phyloP scores from a whole-genome alignment of 1,140 invertebrate genomes.

The Drosophila insularis region DNA sequence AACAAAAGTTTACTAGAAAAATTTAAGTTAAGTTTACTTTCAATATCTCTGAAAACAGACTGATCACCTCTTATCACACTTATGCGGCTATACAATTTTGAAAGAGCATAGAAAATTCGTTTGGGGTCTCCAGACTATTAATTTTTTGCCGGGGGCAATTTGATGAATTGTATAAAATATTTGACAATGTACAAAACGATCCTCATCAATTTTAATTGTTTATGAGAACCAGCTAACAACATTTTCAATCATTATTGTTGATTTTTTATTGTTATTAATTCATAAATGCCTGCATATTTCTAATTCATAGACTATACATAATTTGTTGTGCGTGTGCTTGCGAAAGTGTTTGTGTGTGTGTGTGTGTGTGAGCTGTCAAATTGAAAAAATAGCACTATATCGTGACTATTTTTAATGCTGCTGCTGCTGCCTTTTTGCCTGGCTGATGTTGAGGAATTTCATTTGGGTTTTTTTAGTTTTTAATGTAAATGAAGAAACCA shows the following conservation, averaged over 20 bases:
- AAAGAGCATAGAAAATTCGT: neutral
- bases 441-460: constrained; percentile 67
- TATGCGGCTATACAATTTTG: neutral
- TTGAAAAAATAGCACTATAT: constrained; percentile 55
- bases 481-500: constrained; percentile 19
- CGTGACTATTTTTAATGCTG: constrained; percentile 60
- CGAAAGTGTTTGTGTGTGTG: neutral
- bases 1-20: neutral
- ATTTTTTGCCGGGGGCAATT: constrained; percentile 29
- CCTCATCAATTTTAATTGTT: constrained; percentile 65
- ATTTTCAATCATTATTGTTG: constrained; percentile 64
- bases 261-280: constrained; percentile 11
- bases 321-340: constrained; percentile 49
- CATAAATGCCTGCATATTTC: constrained; percentile 53
- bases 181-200: constrained; percentile 28
- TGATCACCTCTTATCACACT: neutral
- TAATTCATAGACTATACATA: constrained; percentile 23
- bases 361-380: constrained; percentile 52
- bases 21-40: too few species aligned
- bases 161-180: constrained; percentile 44
- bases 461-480: constrained; percentile 43
- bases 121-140: neutral
- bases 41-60: neutral
- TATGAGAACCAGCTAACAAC: constrained; percentile 34
- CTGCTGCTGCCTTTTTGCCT: constrained; percentile 38